These are phyloP conservation scores for Stenodera caucasica DNA, from an alignment of 2,888 invertebrate genomes.

Conservation along the genomic window DNA sequence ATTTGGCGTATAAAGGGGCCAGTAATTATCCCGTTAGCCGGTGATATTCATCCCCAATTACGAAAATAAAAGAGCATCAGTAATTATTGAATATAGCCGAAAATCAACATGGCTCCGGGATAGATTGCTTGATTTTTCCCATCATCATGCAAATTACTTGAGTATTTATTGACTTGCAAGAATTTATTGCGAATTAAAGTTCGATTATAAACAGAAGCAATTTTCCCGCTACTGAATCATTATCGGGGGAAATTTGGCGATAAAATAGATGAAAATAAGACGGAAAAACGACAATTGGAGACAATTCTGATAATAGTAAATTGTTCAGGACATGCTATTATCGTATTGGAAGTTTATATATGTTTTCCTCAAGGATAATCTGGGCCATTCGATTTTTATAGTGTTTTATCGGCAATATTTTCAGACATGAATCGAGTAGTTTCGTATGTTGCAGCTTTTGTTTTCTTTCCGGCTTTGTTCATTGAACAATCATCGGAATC, in stretches of 20 bases:
- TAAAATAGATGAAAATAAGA: no score
- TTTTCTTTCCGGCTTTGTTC: neutral
- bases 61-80: no score
- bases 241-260: no score
- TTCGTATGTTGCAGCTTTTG: neutral
- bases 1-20: no score
- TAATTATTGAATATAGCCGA: no score
- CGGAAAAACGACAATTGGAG: neutral
- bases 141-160: neutral
- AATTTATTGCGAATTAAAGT: slow-evolving; percentile 1
- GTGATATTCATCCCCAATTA: no score
- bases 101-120: no score
- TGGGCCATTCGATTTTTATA: neutral
- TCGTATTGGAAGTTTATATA: neutral
- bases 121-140: neutral
- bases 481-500: neutral
- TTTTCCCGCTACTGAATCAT: neutral
- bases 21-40: neutral
- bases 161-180: neutral
- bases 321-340: neutral
- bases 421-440: neutral
- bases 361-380: neutral
- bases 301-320: neutral
- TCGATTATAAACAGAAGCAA: neutral
- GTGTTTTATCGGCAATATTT: neutral